These are phyloP conservation scores for Hypomecis punctinalis DNA, from an alignment of 2,888 invertebrate species.

Conservation along the genomic window DNA sequence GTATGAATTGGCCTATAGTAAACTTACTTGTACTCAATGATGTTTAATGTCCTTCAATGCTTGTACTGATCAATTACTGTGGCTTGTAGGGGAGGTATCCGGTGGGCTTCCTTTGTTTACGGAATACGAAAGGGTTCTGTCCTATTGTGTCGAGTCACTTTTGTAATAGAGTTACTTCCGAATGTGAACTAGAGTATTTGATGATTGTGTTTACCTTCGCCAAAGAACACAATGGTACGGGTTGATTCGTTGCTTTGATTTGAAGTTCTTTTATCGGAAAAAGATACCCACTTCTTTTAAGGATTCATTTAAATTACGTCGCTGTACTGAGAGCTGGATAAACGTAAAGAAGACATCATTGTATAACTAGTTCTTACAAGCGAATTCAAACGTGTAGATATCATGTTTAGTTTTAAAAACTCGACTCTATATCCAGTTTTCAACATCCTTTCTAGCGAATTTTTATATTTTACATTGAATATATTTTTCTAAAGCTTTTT, in stretches of 20 bases:
- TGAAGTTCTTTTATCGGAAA: slow-evolving; percentile 3
- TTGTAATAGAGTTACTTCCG: slow-evolving; percentile 46
- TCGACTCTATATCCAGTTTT: too few species aligned
- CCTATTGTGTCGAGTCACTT: slow-evolving; percentile 48
- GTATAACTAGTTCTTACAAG: too few species aligned
- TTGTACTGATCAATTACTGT: slow-evolving; percentile 19
- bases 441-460: too few species aligned
- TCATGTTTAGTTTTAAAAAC: too few species aligned
- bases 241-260: slow-evolving; percentile 24
- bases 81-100: slow-evolving; percentile 23
- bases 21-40: too few species aligned
- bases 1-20: too few species aligned
- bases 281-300: background rate
- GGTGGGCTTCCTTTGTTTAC: slow-evolving; percentile 53
- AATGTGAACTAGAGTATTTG: slow-evolving; percentile 47
- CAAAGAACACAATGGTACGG: slow-evolving; percentile 30
- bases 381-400: too few species aligned
- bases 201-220: slow-evolving; percentile 45
- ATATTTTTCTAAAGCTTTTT: too few species aligned
- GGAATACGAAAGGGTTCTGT: slow-evolving; percentile 56
- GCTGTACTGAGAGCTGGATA: too few species aligned
- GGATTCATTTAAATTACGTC: background rate
- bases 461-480: too few species aligned
- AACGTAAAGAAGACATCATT: too few species aligned
- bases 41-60: background rate